These are phyloP conservation scores for Dasyurus viverrinus DNA, from an alignment of 2,113 vertebrate genomes.

Conservation along the genomic window DNA sequence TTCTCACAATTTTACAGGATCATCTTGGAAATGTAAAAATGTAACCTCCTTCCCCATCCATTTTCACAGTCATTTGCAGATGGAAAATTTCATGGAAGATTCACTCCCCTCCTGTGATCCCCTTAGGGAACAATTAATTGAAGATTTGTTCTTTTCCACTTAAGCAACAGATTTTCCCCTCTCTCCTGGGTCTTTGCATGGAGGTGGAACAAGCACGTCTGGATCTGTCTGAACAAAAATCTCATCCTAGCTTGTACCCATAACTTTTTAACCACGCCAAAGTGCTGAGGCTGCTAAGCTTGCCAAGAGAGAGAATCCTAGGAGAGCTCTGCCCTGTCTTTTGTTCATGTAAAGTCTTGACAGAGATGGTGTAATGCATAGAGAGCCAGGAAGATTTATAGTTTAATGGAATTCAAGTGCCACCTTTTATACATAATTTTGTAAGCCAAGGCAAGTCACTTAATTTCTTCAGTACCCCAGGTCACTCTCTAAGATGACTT, in stretches of 20 bases:
- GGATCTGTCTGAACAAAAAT: neutral
- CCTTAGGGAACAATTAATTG: slow-evolving; percentile 27
- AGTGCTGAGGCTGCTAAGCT: neutral
- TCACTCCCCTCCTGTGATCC: neutral
- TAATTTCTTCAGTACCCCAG: neutral
- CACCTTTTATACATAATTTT: neutral
- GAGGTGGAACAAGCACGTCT: neutral
- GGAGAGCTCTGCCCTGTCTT: neutral
- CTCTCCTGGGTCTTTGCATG: neutral
- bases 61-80: neutral
- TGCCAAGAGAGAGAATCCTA: neutral
- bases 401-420: neutral
- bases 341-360: neutral
- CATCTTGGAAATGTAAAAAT: neutral
- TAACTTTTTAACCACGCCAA: neutral
- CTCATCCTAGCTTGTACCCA: rapidly evolving
- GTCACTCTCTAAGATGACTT: neutral
- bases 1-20: neutral
- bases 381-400: neutral
- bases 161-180: slow-evolving; percentile 3
- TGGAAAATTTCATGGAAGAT: slow-evolving; percentile 39
- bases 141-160: slow-evolving; percentile 54
- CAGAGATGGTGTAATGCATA: neutral
- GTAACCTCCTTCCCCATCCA: neutral
- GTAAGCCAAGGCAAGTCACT: neutral